Evolutionary conservation across 2,888 invertebrate species (phyloP).

Genomic region (Morpho helenor): DNA sequence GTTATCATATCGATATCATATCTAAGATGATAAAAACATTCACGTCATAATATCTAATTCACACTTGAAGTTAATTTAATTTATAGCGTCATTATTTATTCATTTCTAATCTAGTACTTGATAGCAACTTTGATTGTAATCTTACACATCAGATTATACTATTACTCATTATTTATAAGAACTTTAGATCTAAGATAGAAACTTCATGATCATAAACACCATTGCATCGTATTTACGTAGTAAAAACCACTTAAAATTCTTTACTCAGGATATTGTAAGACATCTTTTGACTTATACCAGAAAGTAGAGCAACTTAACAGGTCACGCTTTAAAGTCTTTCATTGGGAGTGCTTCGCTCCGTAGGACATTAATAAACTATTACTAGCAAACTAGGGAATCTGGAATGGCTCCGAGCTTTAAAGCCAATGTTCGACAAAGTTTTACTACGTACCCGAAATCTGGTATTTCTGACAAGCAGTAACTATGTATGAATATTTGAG

Average conservation of each 20-base stretch:
- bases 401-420: slow-evolving; percentile 3
- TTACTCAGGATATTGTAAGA: slow-evolving; percentile 24
- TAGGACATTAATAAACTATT: slow-evolving; percentile 20
- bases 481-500: not conserved
- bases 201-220: not conserved
- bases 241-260: slow-evolving; percentile 22
- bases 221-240: slow-evolving; percentile 7
- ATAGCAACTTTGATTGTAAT: too few species aligned
- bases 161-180: too few species aligned
- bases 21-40: too few species aligned
- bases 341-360: slow-evolving; percentile 7
- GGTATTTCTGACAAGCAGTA: not conserved
- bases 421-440: not conserved
- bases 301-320: slow-evolving; percentile 21
- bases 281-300: slow-evolving; percentile 15
- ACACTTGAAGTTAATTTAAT: too few species aligned
- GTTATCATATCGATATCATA: too few species aligned
- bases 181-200: not conserved
- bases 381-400: slow-evolving; percentile 9
- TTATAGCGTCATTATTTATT: too few species aligned
- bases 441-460: not conserved
- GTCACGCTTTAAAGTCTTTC: slow-evolving; percentile 24
- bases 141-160: too few species aligned
- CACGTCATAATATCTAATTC: too few species aligned
- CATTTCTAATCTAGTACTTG: too few species aligned